Base-by-base conservation (phyloP, 2,113 vertebrate genomes). In the Lates calcarifer region DNA sequence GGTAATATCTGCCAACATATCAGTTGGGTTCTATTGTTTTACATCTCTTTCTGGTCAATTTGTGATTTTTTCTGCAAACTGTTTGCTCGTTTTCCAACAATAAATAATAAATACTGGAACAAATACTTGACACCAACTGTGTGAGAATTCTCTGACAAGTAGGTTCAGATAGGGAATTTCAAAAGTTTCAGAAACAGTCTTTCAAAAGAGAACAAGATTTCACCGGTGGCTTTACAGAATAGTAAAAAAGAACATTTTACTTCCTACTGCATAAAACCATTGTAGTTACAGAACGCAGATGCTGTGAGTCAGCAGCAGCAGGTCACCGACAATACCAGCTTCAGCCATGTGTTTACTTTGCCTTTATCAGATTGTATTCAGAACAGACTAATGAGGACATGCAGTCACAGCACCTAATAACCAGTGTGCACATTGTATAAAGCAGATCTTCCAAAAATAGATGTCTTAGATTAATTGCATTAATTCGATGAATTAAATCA, bases 401-500 rank as follows among this genome's bases (percentile, higher is more conserved):
- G 51, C 65, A 66, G 75, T 81, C 77, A 77, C 63, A 67, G 83
- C 1, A 24, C 22, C 65, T 66, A 76, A 84, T 85, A 76, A 82
- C 63, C 68, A 87, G 29, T 43, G 41, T 79, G 76, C 62, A 80
- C 79, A 79, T 33, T 70, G 55, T 79, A 85, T 71, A 73, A 83
- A 81, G 61, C 77, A 90, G 77, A 83, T 35, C 62, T 43, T 90
- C 83, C 72, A 82, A 80, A 91, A 89, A 91, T 87, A 90, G 83
- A 86, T 31, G 56, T 75, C 63, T 83, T 83, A 33, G 49, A 89
- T 76, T 87, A 89, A 89, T 87, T 86, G 68, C 70, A 80, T 88
- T 88, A 81, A 89, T 88, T 81, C 67, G 33, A 80, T 77, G 20
- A 81, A 89, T 75, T 67, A 69, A 78, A 88, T 84, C 83, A 73